Conservation (phyloP, 2,113 vertebrate species). For the Otolemur garnettii region DNA sequence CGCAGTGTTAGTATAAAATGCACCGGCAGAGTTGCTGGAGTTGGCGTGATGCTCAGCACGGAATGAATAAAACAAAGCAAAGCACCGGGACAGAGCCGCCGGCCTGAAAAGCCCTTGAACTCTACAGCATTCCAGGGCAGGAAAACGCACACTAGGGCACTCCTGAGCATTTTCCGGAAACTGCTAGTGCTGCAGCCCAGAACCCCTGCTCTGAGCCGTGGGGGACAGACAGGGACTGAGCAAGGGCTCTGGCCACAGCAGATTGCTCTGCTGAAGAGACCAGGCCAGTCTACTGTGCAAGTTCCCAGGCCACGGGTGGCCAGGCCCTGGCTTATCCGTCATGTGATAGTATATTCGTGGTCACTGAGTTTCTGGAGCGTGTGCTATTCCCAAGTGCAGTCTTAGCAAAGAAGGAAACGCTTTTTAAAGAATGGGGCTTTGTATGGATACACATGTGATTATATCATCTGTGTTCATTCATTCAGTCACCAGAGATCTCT, state of each 20-base stretch:
- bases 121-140: not conserved
- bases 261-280: not conserved
- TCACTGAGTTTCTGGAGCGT: not conserved
- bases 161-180: conserved; percentile 60
- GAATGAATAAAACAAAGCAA: not conserved
- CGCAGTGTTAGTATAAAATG: not conserved
- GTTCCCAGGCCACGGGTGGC: not conserved
- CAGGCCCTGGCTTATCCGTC: not conserved
- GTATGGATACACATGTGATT: not conserved
- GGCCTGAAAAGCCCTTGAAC: not conserved
- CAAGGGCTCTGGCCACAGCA: not conserved
- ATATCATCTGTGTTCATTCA: not conserved
- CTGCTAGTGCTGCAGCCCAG: not conserved
- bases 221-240: not conserved
- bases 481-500: not conserved
- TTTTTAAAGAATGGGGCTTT: not conserved
- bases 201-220: not conserved
- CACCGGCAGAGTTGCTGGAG: not conserved
- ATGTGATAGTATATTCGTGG: not conserved
- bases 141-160: not conserved
- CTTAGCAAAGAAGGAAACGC: conserved; percentile 6
- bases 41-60: not conserved
- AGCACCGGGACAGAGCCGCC: not conserved
- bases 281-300: not conserved
- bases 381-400: not conserved